Conservation (phyloP, 2,113 vertebrate genomes). For the Mormoops blainvillei region DNA sequence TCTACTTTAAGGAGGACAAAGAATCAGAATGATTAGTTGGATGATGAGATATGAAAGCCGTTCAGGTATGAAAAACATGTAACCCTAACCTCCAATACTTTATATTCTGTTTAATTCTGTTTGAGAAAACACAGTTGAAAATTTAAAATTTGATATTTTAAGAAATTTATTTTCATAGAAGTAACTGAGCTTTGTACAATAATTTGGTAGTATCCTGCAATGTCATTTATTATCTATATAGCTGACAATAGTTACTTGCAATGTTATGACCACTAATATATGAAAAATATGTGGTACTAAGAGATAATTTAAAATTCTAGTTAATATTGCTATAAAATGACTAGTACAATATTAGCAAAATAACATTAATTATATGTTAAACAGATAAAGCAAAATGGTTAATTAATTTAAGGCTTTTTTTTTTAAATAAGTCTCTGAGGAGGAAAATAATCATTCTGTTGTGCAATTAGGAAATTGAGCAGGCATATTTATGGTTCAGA, state of each 20-base stretch:
- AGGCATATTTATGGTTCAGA: background rate
- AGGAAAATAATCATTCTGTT: background rate
- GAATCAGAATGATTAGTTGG: background rate
- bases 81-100: background rate
- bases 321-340: background rate
- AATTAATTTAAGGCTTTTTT: background rate
- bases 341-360: background rate
- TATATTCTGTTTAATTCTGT: background rate
- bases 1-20: background rate
- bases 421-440: background rate
- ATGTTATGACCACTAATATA: background rate
- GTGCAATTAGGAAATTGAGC: background rate
- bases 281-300: background rate
- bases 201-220: background rate
- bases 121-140: background rate
- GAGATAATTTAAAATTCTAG: background rate
- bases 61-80: background rate
- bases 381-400: background rate
- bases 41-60: background rate
- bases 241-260: background rate
- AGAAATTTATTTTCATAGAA: background rate
- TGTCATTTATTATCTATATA: background rate
- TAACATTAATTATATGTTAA: background rate
- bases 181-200: background rate
- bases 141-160: background rate